Base-by-base conservation (phyloP, 1,140 invertebrate species). In the Carcinoscorpius rotundicauda region DNA sequence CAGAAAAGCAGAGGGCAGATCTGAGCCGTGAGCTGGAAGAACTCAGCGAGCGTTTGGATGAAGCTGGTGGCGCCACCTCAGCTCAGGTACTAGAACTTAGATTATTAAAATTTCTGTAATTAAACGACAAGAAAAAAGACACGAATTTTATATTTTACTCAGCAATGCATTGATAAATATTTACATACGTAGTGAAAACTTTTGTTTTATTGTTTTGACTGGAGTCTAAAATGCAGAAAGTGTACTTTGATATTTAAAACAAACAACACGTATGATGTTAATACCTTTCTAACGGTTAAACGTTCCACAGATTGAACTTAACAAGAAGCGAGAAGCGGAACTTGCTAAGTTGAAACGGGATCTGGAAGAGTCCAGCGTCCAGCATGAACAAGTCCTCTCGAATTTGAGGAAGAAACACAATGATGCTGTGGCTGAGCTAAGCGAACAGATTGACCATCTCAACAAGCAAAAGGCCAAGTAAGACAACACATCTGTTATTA, bases 331-430 rank as follows among this genome's bases (percentile, higher is more conserved):
- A 71, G 96, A 99, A 80, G 91, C 92, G 74, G 97, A 99, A 81
- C 85, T 99, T 67, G 87, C 91, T 83, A 99, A 99, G 80, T 85
- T 99, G 60, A 88, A 95, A 73, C 89, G 96, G 75, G 95, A 99
- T 79, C 84, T 99, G 71, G 97, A 99, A 78, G 97, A 99, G 80
- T 84, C 91, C 75, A 96, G 97, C 81, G 93, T 98, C 78, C 94
- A 98, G 80, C 94, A 98, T 78, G 97, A 98, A 81, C 86, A 91
- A 69, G 91, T 92, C 70, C 83, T 98, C 73, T 88, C 91, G 72
- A 90, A 88, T 78, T 84, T 98, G 71, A 89, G 96, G 79, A 99
- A 99, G 86, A 99, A 99, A 85, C 93, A 98, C 83, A 97, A 97
- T 78, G 97, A 99, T 81, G 90, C 94, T 74, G 91, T 97, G 73